phyloP scores from a whole-genome alignment of 2,888 invertebrate genomes.

The Trypoxylon attenuatum region DNA sequence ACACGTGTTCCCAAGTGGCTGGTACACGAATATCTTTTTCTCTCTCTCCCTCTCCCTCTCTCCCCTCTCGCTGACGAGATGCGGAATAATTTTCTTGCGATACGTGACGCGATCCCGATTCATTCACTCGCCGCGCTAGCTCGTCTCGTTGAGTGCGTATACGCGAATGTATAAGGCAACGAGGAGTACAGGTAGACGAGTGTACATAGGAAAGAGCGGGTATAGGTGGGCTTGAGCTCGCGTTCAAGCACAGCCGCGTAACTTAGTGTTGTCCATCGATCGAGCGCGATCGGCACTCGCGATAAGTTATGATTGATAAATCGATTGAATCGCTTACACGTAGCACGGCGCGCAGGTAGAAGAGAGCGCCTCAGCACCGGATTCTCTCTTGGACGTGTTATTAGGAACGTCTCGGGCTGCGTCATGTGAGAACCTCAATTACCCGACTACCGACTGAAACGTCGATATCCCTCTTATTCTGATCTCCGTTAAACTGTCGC shows the following conservation, averaged over 20 bases:
- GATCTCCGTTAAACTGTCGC: background rate
- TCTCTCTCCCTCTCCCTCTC: too few species aligned
- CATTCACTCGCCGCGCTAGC: conserved; percentile 33
- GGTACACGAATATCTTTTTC: conserved; percentile 2
- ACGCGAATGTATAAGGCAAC: background rate
- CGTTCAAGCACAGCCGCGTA: conserved; percentile 25
- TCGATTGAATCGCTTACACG: conserved; percentile 46
- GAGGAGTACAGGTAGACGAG: background rate
- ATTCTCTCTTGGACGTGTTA: conserved; percentile 36
- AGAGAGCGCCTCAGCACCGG: conserved; percentile 18
- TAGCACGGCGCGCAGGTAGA: conserved; percentile 10
- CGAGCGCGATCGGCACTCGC: conserved; percentile 37
- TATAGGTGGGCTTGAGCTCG: conserved; percentile 3
- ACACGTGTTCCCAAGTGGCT: background rate
- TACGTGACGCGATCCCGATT: conserved; percentile 42
- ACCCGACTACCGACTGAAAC: conserved; percentile 29
- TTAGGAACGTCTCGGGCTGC: conserved; percentile 27
- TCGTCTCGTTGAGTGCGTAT: conserved; percentile 1
- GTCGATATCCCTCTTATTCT: conserved; percentile 3
- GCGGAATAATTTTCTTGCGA: conserved; percentile 39
- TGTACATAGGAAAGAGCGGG: conserved; percentile 17
- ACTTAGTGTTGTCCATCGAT: conserved; percentile 34
- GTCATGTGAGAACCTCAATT: conserved; percentile 43
- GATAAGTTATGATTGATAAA: conserved; percentile 55
- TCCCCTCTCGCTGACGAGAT: too few species aligned